A percentile compares a stretch with the other conserved stretches of the same genome.
Conservation (phyloP, 1,140 invertebrate species). For the Babylonia areolata region DNA sequence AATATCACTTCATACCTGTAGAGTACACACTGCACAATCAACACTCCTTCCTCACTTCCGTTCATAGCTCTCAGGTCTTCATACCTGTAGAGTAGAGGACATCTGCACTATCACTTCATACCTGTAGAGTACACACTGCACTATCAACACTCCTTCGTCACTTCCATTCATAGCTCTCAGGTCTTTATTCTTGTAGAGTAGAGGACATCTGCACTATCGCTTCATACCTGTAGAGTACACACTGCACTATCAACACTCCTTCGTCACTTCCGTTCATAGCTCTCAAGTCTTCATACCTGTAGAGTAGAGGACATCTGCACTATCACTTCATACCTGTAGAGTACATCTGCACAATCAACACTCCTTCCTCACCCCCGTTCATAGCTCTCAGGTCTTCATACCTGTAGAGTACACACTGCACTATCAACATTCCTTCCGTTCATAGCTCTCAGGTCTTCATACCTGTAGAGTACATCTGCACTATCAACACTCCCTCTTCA, state of each 20-base stretch:
- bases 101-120: neutral
- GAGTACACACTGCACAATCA: neutral
- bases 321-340: neutral
- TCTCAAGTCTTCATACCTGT: conserved; percentile 14
- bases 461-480: too few relatives aligned
- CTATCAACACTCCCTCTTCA: too few relatives aligned
- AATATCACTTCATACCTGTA: neutral
- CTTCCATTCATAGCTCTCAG: too few relatives aligned
- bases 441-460: neutral
- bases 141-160: too few relatives aligned
- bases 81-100: neutral
- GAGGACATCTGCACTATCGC: too few relatives aligned
- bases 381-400: neutral
- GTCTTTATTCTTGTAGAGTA: too few relatives aligned
- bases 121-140: too few relatives aligned
- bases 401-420: neutral
- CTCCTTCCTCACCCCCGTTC: neutral
- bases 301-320: too few relatives aligned
- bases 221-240: too few relatives aligned
- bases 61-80: neutral
- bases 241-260: too few relatives aligned
- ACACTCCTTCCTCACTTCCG: neutral
- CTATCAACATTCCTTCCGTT: too few relatives aligned
- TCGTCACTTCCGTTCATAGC: neutral
- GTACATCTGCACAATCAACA: neutral